Conservation (phyloP, 2,888 invertebrate genomes). For the Melanotus villosus region DNA sequence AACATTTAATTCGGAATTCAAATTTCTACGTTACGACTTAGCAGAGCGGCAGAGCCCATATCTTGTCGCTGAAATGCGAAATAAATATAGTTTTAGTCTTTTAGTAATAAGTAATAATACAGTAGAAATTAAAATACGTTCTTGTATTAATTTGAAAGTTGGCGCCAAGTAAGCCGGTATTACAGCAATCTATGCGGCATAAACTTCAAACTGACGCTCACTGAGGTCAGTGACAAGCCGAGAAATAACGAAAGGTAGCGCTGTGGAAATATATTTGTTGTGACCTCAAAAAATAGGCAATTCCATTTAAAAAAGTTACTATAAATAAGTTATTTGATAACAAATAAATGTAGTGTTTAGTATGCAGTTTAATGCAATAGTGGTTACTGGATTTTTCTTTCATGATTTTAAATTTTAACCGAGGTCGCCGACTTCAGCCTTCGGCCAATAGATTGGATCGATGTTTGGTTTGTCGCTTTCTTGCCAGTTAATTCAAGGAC, state of each 20-base stretch:
- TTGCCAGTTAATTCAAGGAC: constrained; percentile 78
- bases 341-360: background rate
- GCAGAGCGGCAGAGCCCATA: no score
- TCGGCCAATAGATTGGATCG: constrained; percentile 74
- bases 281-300: constrained; percentile 6
- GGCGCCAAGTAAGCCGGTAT: no score
- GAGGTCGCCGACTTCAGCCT: constrained; percentile 56
- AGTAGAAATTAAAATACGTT: no score
- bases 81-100: no score
- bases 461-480: constrained; percentile 78
- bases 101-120: no score
- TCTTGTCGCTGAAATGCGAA: no score
- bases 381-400: constrained; percentile 50
- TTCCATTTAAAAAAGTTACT: background rate
- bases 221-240: background rate
- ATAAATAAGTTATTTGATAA: background rate
- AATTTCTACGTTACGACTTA: no score
- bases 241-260: constrained; percentile 6
- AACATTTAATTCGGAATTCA: no score
- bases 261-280: constrained; percentile 2
- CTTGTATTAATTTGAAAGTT: no score
- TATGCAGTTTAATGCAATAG: background rate
- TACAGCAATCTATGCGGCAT: no score
- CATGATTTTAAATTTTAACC: constrained; percentile 53
- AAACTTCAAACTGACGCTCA: background rate